Base-by-base conservation (phyloP, 2,888 invertebrate genomes). In the Enchytraeus crypticus region DNA sequence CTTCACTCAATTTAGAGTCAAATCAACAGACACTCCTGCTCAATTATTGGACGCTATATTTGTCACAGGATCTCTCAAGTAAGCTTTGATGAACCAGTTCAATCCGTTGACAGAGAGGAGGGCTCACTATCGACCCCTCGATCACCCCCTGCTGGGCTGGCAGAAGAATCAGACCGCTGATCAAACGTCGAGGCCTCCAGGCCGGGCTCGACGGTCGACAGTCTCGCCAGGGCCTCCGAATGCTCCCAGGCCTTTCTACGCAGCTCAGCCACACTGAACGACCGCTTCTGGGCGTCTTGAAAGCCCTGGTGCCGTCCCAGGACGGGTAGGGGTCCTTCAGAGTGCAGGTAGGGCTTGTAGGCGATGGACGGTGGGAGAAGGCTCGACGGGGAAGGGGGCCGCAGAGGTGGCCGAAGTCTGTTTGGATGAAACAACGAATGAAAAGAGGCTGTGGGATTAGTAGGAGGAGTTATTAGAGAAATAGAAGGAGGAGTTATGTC, bases 221-320 rank as follows among this genome's bases (percentile, higher is more conserved):
- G 57, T 33, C 57, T 30, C 32, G 66, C 64, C 33, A 67, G 51
- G 2, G 92, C 92, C 1, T 93, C 92, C 0, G 92, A 90, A 79
- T 95, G 93, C 76, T 95, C 93, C 79, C 93, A 90, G 1, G 93
- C 93, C 77, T 92, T 92, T 58, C 93, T 85, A 5, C 93, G 83
- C 49, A 95, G 82, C 72, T 93, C 93, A 0, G 92, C 92, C 26
- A 93, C 90, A 78, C 91, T 92, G 70, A 88, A 87, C 4, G 60
- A 53, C 26, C 55, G 45, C 21, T 63, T 51, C 27, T 62, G 45
- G 51, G 34, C 60, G 34, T 29, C n/a, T n/a, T n/a, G n/a, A n/a
- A n/a, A n/a, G n/a, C n/a, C n/a, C n/a, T n/a, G n/a, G n/a, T n/a
- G n/a, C n/a, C n/a, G n/a, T n/a, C n/a, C n/a, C n/a, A n/a, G n/a